Conservation (phyloP, 2,888 invertebrate genomes). For the Stenodera caucasica region DNA sequence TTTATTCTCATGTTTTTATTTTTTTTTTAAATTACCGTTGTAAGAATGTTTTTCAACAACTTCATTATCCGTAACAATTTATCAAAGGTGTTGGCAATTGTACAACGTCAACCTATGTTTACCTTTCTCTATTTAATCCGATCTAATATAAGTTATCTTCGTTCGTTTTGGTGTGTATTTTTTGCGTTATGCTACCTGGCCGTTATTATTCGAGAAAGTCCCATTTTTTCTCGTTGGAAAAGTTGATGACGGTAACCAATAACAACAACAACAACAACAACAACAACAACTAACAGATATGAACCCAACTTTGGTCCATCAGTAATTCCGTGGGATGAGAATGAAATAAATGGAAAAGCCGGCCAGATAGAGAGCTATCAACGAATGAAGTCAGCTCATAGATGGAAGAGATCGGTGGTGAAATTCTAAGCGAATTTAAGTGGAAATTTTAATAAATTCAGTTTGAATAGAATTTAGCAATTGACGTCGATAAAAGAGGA, state of each 20-base stretch:
- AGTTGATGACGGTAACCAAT: background rate
- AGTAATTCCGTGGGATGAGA: background rate
- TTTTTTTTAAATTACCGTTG: background rate
- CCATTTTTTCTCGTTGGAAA: background rate
- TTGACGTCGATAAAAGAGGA: background rate
- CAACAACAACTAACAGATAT: too few relatives aligned
- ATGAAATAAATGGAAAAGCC: background rate
- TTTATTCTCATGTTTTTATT: background rate
- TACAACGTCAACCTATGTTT: background rate
- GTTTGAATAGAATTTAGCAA: background rate
- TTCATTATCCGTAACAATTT: background rate
- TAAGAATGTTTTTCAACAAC: background rate
- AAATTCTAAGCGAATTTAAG: background rate
- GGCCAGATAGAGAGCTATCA: background rate
- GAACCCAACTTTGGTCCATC: background rate
- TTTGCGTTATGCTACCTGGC: background rate
- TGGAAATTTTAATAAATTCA: background rate
- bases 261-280: background rate
- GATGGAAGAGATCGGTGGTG: background rate
- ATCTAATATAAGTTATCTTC: background rate
- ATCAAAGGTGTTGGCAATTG: background rate
- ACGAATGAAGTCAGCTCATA: background rate
- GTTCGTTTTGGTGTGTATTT: background rate
- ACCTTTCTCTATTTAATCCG: background rate
- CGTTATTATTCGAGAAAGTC: background rate